Conservation (phyloP, 2,113 vertebrate species). For the Microcebus jonahi region DNA sequence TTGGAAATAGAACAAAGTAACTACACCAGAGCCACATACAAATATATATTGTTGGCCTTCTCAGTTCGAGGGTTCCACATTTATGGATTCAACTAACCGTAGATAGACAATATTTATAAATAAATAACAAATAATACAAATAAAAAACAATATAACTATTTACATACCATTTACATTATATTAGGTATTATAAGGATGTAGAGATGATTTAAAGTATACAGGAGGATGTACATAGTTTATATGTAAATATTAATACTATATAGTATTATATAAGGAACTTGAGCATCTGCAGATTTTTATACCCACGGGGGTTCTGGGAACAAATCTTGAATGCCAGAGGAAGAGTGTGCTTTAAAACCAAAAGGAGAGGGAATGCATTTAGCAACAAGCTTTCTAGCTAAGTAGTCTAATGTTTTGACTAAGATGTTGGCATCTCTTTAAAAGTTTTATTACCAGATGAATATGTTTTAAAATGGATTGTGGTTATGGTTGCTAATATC, state of each 20-base stretch:
- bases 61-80: background rate
- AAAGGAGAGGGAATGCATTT: background rate
- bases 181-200: background rate
- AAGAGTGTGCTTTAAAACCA: background rate
- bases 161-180: background rate
- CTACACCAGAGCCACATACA: background rate
- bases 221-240: background rate
- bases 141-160: background rate
- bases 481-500: background rate
- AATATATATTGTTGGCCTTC: background rate
- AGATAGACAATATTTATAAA: background rate
- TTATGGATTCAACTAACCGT: background rate
- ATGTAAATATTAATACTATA: background rate
- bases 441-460: conserved; percentile 35
- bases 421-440: conserved; percentile 3
- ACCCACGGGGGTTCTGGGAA: background rate
- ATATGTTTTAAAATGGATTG: background rate
- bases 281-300: background rate
- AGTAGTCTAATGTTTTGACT: conserved; percentile 21
- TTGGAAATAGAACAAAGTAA: conserved; percentile 34
- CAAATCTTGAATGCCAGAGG: background rate
- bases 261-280: background rate
- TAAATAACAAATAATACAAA: background rate
- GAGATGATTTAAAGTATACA: background rate
- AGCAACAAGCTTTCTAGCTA: background rate